Evolutionary conservation across 2,888 invertebrate genomes (phyloP), one percentile per base, ranked within the genome.

Genomic region (Agrochola lychnidis): DNA sequence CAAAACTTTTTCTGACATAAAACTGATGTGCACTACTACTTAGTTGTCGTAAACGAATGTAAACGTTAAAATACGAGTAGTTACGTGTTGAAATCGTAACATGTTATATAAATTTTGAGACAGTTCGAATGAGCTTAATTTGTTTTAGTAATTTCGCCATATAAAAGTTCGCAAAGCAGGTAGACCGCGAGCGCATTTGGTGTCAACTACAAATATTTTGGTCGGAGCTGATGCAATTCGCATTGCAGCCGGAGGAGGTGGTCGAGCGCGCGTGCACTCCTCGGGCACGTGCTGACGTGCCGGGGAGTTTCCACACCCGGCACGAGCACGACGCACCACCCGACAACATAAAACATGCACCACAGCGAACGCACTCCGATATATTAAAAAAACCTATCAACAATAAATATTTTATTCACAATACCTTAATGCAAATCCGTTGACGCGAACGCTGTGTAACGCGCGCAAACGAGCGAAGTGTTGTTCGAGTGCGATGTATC

Each of bases 281-380:
- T 79, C 83, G 80, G 85, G 89, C 93, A 91, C 93, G 93, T 92
- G 92, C 88, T 88, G 68, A 48, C 86, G 84, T 81, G 68, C 68
- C 90, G 92, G 92, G 91, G 89, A 93, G 90, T 92, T 93, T 93
- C 94, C 93, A 93, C 91, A 91, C 88, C 88, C 88, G 81, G 86
- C 83, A 79, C 79, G 81, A 85, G 71, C 83, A 81, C 81, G 73
- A 74, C 81, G 71, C 83, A 82, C 82, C 84, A 88, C 85, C 88
- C 88, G 74, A 77, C 78, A 70, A 57, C 73, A 82, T 84, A 80
- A 84, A 85, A 87, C 79, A 87, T 76, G 81, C 78, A 84, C 85
- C 78, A 85, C 83, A 83, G 81, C 85, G 78, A 86, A 89, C 81
- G 76, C 85, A 86, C 84, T 88, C 85, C 73, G 78, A 84, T 73